Evolutionary conservation across 2,113 vertebrate species (phyloP).

Genomic region (Pelvicachromis taeniatus): DNA sequence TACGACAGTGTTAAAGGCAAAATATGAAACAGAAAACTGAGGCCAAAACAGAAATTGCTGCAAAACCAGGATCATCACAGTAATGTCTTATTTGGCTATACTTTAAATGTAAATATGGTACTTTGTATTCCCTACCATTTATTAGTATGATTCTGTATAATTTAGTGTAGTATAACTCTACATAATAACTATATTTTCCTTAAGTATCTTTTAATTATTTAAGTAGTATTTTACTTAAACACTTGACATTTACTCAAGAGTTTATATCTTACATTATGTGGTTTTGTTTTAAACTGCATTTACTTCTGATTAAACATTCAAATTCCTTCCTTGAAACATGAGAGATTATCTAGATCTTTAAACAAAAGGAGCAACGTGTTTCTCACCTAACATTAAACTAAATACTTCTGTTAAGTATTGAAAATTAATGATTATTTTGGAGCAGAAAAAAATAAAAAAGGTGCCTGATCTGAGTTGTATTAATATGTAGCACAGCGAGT

Average conservation of each 20-base stretch:
- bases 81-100: fast-evolving
- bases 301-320: not conserved
- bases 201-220: not conserved
- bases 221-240: not conserved
- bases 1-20: not conserved
- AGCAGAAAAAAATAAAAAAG: not conserved
- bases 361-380: not conserved
- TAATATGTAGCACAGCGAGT: not conserved
- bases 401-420: not conserved
- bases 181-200: not conserved
- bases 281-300: not conserved
- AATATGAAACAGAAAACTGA: not conserved
- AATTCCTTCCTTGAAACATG: not conserved
- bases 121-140: not conserved
- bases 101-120: not conserved
- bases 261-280: not conserved
- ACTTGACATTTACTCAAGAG: not conserved
- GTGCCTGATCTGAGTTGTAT: not conserved
- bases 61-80: not conserved
- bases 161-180: fast-evolving
- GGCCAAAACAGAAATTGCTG: not conserved
- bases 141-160: not conserved
- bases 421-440: not conserved
- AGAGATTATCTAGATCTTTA: not conserved
- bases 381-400: not conserved